Evolutionary conservation across 64 coral and sea anemone species (phyloP).

Genomic region (Trachythela sp.): DNA sequence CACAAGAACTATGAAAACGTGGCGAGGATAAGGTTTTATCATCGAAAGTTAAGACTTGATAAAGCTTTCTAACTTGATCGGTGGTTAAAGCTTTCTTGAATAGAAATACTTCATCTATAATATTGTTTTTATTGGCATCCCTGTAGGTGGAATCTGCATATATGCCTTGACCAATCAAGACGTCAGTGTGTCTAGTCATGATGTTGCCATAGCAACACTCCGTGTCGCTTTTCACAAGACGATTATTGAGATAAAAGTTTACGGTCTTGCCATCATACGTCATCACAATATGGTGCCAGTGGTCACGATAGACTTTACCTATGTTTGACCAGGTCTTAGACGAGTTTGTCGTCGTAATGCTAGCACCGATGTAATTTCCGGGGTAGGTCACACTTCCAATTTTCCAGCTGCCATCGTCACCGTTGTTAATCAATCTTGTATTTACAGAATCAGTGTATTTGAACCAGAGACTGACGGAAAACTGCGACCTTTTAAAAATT

Average conservation of each 20-base stretch:
- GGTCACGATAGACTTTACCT: background rate
- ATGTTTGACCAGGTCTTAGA: background rate
- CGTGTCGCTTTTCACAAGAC: background rate
- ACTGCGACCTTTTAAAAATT: no score
- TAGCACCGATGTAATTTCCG: no score
- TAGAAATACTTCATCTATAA: background rate
- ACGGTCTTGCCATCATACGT: background rate
- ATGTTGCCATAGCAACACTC: background rate
- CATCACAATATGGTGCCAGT: background rate
- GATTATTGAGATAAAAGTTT: background rate
- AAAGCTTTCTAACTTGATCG: background rate
- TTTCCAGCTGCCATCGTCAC: background rate
- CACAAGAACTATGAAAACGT: no score
- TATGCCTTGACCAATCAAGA: background rate
- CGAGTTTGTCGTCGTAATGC: background rate
- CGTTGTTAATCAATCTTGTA: background rate
- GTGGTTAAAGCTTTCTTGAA: background rate
- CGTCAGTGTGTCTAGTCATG: background rate
- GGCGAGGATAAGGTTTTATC: no score
- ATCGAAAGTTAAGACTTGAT: no score
- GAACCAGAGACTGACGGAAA: background rate
- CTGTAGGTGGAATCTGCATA: background rate
- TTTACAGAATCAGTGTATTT: background rate
- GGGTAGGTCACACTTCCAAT: no score
- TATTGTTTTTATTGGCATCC: background rate